A percentile compares a stretch with the other conserved stretches of the same genome.
phyloP scores from a whole-genome alignment of 2,797 vertebrate genomes.

The Oreochromis mossambicus region DNA sequence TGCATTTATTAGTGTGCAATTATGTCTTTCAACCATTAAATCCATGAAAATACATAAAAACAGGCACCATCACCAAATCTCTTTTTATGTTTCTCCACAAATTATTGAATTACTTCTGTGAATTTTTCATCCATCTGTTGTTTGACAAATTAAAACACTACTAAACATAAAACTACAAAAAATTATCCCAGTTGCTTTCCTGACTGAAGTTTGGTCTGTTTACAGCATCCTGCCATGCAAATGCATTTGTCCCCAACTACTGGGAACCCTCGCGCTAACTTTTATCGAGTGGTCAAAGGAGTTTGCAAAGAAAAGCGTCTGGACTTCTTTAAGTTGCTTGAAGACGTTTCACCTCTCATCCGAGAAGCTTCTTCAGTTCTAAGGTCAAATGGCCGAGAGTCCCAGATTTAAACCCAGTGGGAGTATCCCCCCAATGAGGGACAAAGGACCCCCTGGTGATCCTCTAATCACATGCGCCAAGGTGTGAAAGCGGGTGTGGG shows the following conservation, averaged over 20 bases:
- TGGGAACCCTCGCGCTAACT: neutral
- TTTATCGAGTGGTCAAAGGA: rapidly evolving
- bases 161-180: neutral
- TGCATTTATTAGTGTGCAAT: neutral
- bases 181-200: neutral
- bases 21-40: neutral
- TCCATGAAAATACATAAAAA: neutral
- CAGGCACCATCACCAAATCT: rapidly evolving
- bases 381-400: too few species aligned
- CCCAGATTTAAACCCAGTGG: too few species aligned
- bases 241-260: neutral
- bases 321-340: too few species aligned
- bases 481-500: too few species aligned
- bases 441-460: too few species aligned
- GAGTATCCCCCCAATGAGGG: too few species aligned
- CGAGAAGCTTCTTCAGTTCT: too few species aligned
- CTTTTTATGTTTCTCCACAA: neutral
- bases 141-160: neutral
- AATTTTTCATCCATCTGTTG: neutral
- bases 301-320: too few species aligned
- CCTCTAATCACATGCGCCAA: too few species aligned
- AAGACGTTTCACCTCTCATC: too few species aligned
- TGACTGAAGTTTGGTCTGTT: neutral
- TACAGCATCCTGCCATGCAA: neutral
- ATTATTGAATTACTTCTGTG: neutral